phyloP scores from a whole-genome alignment of 2,113 vertebrate genomes.

The Urocolius indicus region DNA sequence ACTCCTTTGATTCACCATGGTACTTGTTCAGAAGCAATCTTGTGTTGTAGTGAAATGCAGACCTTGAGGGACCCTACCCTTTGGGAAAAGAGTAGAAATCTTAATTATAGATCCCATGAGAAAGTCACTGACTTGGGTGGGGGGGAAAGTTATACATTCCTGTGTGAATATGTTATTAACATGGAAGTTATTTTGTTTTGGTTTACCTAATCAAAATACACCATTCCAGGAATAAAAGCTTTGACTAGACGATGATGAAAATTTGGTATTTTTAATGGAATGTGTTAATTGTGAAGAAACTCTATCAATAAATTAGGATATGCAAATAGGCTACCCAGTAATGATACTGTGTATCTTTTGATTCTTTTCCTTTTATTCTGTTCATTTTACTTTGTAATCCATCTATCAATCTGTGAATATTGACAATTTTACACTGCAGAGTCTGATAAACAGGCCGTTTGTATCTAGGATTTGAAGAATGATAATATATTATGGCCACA shows the following conservation, averaged over 20 bases:
- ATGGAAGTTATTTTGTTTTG: background rate
- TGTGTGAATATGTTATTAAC: background rate
- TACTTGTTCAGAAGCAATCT: background rate
- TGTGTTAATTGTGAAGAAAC: background rate
- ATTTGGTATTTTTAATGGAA: background rate
- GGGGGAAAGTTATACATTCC: too few species aligned
- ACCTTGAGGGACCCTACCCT: background rate
- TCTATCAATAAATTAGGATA: background rate
- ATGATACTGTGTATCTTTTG: background rate
- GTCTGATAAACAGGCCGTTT: background rate
- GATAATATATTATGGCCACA: background rate
- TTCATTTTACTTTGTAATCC: background rate
- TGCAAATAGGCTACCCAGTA: background rate
- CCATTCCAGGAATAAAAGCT: background rate
- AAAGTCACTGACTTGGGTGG: background rate
- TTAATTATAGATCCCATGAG: background rate
- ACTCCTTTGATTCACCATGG: background rate
- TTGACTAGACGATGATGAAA: background rate
- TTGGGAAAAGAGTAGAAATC: background rate
- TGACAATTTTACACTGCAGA: background rate
- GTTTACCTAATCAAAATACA: background rate
- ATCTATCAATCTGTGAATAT: background rate
- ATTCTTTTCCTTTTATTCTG: background rate
- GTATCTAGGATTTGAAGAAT: background rate
- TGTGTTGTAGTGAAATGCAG: background rate